Base-by-base conservation (phyloP, 2,797 vertebrate species). In the Pseudomugil gertrudae region DNA sequence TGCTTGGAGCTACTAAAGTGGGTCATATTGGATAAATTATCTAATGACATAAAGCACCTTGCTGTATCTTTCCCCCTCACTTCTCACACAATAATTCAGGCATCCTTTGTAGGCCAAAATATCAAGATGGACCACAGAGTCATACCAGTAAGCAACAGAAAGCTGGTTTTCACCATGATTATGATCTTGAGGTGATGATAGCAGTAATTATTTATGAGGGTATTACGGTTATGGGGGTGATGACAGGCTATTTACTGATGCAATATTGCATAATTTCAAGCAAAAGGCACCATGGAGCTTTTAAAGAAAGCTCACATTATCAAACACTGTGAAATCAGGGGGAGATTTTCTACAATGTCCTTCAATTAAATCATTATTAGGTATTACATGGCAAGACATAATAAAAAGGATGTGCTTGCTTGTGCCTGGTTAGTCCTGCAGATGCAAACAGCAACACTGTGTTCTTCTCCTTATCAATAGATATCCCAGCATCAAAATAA, bases 1-100 rank as follows among this genome's bases (percentile, higher is more conserved):
- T 61, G 53, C 72, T 74, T 84, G 70, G 69, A 55, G 53, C 56
- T 56, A 45, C 30, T 2, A 69, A 90, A 83, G 70, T 89, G 85
- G 87, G 88, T 89, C 90, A 90, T 23, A 53, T 2, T 66, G 69
- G 59, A 80, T 76, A 24, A 87, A 80, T 66, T 82, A 66, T 81
- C 55, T 27, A 26, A 57, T 78, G 52, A 59, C 70, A 78, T 74
- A 77, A 53, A 64, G 64, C 65, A 51, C 59, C 55, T 40, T 63
- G 62, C 60, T 4, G 43, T 21, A 15, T 21, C 14, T 70, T 29
- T n/a, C 17, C 9, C 13, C 35, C 14, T 29, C 27, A 45, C 55
- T 56, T 63, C 13, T 27, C 8, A 52, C 14, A 21, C 57, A 60
- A 17, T 50, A 60, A 60, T 50, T 21, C 53, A 67, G 35, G 2